A percentile compares a stretch with the other conserved stretches of the same genome.
Conservation (phyloP, 2,888 invertebrate genomes). For the Atrina japonica region DNA sequence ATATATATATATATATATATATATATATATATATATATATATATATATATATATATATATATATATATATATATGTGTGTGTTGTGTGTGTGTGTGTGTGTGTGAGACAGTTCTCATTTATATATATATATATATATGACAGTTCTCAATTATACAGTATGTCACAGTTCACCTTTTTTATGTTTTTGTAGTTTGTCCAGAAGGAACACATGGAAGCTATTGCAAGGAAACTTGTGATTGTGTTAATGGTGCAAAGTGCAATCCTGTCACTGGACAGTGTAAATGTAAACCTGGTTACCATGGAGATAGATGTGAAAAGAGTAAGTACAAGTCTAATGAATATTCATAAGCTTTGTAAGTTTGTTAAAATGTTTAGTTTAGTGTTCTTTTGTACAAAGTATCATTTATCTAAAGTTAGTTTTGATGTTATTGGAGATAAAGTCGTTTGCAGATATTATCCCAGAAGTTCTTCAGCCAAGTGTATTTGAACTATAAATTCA, state of each 20-base stretch:
- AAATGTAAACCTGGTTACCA: constrained; percentile 81
- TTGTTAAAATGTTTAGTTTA: not conserved
- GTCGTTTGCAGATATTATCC: too few relatives aligned
- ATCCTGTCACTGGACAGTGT: constrained; percentile 88
- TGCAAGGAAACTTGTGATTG: constrained; percentile 76
- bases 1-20: too few relatives aligned
- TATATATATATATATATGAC: not conserved
- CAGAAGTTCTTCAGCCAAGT: too few relatives aligned
- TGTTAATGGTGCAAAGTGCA: constrained; percentile 73
- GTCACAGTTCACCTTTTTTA: not conserved
- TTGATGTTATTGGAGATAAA: too few relatives aligned
- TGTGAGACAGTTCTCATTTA: not conserved
- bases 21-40: too few relatives aligned
- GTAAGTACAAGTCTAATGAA: too few relatives aligned
- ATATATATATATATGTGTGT: too few relatives aligned
- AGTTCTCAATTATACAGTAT: not conserved
- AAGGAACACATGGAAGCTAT: constrained; percentile 76
- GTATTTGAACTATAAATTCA: too few relatives aligned
- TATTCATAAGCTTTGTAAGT: not conserved
- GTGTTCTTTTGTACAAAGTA: not conserved
- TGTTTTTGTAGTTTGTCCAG: constrained; percentile 73
- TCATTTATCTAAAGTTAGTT: not conserved
- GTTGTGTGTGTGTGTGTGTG: not conserved
- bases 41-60: too few relatives aligned
- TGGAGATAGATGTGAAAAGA: constrained; percentile 78